Conservation (phyloP, 2,113 vertebrate genomes). For the Lethenteron reissneri region DNA sequence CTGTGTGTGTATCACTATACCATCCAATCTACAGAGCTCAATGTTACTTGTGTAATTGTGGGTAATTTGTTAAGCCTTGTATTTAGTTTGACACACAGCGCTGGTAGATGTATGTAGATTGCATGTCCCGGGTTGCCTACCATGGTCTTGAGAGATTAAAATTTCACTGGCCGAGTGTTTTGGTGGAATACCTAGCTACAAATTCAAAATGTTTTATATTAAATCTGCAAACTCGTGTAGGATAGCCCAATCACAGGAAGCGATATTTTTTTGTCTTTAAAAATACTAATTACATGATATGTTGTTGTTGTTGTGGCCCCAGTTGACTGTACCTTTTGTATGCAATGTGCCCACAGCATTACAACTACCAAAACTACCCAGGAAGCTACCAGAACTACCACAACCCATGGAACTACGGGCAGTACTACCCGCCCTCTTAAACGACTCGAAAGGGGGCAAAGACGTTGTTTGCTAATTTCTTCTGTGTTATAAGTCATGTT, state of each 20-base stretch:
- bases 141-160: no score
- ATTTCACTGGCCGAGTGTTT: no score
- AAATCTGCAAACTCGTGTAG: neutral
- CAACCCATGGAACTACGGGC: slow-evolving; percentile 85
- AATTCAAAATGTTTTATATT: neutral
- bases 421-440: slow-evolving; percentile 78
- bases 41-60: no score
- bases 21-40: no score
- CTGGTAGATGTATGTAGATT: no score
- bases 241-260: neutral
- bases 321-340: neutral
- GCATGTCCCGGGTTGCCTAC: no score
- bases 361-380: slow-evolving; percentile 5
- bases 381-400: slow-evolving; percentile 43
- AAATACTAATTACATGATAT: neutral
- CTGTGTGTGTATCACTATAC: no score
- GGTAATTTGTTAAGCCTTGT: no score
- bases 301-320: neutral
- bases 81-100: no score
- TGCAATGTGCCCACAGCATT: slow-evolving; percentile 19
- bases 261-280: neutral
- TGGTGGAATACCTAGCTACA: no score
- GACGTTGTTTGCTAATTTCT: no score
- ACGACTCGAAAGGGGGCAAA: slow-evolving; percentile 17
- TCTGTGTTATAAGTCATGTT: no score